Evolutionary conservation across 92 coral and sea anemone species (phyloP), one percentile per base, ranked within the genome.

Genomic region (Paragorgia papillata): DNA sequence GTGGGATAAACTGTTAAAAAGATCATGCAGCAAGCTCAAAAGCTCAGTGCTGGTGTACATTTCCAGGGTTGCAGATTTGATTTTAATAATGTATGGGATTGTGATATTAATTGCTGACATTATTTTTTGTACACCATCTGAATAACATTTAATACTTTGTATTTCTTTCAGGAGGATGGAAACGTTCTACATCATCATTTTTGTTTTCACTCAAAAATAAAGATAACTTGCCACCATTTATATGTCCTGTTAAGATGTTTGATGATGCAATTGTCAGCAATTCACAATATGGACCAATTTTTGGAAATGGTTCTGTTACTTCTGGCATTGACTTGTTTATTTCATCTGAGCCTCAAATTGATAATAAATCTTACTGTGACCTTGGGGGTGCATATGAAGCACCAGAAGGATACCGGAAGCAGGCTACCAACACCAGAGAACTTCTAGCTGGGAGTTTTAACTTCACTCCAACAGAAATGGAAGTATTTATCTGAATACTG

Each of bases 171-270:
- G 7, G 15, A 12, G 68, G 27, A 29, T 17, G 1, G 0, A 26
- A 26, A 20, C 20, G 1, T 5, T 62, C 68, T 31, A 32, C 1
- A 3, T 17, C 37, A 13, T 20, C 68, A 15, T 29, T 29, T 28
- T 2, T 62, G 44, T 62, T 62, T 46, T 62, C 68, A 10, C 68
- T 62, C 1, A 29, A 28, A 14, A 62, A 62, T 22, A 62, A 31
- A 62, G 68, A 62, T 34, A 62, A 62, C 44, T 62, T 62, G 14
- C 43, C 44, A 32, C 44, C 68, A 31, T 62, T 62, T 14, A 62
- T 30, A 41, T 18, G 44, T 18, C 9, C 44, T 24, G 26, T 62
- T 62, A 15, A 31, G 21, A 15, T 30, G 3, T 20, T 0, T 12
- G 18, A 30, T 1, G 15, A 15, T 10, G 68, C 68, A 18, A 62